Percentiles rank a stretch among this genome's conserved stretches.
Evolutionary conservation across 2,113 vertebrate species (phyloP).

Genomic region (Actenoides hombroni): DNA sequence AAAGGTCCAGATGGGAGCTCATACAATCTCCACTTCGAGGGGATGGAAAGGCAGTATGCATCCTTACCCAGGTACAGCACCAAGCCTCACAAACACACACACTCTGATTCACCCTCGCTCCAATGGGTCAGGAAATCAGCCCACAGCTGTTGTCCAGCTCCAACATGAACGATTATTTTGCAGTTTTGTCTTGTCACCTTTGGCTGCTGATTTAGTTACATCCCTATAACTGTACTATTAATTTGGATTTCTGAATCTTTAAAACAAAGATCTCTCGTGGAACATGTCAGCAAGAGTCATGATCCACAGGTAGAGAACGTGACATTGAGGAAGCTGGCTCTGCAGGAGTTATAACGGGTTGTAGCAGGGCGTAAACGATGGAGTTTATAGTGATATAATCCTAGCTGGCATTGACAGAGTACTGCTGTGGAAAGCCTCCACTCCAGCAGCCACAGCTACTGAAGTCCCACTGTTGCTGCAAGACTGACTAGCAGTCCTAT

Average conservation of each 20-base stretch:
- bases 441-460: neutral
- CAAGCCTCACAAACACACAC: neutral
- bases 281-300: conserved; percentile 70
- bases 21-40: conserved; percentile 78
- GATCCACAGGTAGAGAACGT: conserved; percentile 33
- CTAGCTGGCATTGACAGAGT: conserved; percentile 17
- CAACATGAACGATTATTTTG: conserved; percentile 21
- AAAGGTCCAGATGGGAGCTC: conserved; percentile 81
- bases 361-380: neutral
- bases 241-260: conserved; percentile 63
- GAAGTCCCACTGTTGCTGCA: neutral
- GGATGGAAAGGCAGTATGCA: conserved; percentile 81
- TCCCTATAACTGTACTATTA: conserved; percentile 63
- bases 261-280: conserved; percentile 40
- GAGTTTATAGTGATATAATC: conserved; percentile 23
- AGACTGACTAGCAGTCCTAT: neutral
- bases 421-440: neutral
- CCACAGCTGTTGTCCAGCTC: conserved; percentile 28
- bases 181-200: conserved; percentile 29
- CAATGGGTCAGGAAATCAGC: neutral
- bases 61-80: conserved; percentile 83
- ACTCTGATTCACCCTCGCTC: neutral
- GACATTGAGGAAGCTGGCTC: conserved; percentile 51
- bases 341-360: conserved; percentile 15
- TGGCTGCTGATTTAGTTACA: conserved; percentile 48